Evolutionary conservation across 2,113 vertebrate species (phyloP).

Genomic region (Gopherus evgoodei): DNA sequence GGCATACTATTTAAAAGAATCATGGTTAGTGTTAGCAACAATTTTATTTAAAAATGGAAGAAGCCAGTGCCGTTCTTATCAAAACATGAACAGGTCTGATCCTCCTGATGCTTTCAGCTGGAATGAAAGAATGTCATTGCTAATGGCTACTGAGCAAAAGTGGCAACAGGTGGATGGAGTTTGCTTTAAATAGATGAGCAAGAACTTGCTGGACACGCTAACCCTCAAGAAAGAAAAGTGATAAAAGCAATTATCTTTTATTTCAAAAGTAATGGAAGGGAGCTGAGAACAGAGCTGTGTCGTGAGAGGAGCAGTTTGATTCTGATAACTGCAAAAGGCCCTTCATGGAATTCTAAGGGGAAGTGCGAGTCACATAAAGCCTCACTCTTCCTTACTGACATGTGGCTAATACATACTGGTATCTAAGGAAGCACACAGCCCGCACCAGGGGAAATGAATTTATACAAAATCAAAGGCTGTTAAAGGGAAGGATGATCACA

Average conservation of each 20-base stretch:
- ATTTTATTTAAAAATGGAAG: background rate
- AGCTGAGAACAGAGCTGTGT: background rate
- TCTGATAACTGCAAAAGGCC: background rate
- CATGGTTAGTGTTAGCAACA: background rate
- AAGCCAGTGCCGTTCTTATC: background rate
- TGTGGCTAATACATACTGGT: background rate
- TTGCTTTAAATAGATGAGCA: background rate
- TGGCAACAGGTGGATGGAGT: no score
- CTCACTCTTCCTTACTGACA: background rate
- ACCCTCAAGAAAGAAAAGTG: background rate
- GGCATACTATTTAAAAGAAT: background rate
- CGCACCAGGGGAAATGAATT: background rate
- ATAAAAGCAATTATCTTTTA: fast-evolving
- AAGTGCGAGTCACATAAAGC: background rate
- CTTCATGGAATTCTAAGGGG: background rate
- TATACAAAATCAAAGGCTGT: background rate
- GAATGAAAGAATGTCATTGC: background rate
- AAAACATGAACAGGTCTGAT: background rate
- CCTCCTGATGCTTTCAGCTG: background rate
- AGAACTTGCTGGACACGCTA: background rate
- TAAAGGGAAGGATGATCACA: background rate
- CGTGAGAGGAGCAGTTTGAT: background rate
- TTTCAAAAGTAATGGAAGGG: fast-evolving
- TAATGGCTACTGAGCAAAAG: background rate
- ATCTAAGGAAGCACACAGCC: background rate